Base-by-base conservation (phyloP, 1,140 invertebrate genomes). In the Cherax quadricarinatus region DNA sequence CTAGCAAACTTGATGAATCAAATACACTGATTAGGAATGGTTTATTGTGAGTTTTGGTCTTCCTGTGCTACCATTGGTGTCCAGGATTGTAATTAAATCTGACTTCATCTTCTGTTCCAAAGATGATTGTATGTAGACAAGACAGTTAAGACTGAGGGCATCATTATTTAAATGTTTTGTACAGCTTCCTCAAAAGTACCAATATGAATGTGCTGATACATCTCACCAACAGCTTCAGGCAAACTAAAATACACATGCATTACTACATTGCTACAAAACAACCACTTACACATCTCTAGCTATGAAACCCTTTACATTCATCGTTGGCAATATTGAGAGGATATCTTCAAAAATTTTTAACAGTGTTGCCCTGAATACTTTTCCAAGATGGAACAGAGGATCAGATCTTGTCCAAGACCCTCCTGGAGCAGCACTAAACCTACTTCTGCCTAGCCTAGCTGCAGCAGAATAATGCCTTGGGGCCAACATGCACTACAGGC, bases 401-500 rank as follows among this genome's bases (percentile, higher is more conserved):
- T 48, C 51, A 86, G 3, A 70, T 70, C 57, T 60, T 60, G 24
- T 60, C 24, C 48, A 62, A 62, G 4, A 30, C 12, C 24, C 18
- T 30, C 16, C 24, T 70, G 48, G 24, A 66, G 49, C 24, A 60
- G 12, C 30, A 41, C 41, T 4, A 73, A 12, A 70, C 51, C 41
- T 48, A 48, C 12, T 16, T 60, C 48, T 60, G 48, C 48, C 79
- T 16, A 81, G 79, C 79, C 53, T 57, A 78, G 53, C 60, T 89
- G 79, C 53, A 83, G 62, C 62, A 66, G 79, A 82, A 73, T 73
- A 89, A 48, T 90, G 62, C 85, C 60, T 57, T 70, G 78, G 57
- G 85, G 75, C 30, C 73, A 79, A 30, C 90, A 91, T 91, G 90
- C 90, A 91, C 84, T 86, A 86, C 62, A 81, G 79, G 90, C 90